phyloP scores from a whole-genome alignment of 92 coral and sea anemone genomes.

The Montipora capitata region DNA sequence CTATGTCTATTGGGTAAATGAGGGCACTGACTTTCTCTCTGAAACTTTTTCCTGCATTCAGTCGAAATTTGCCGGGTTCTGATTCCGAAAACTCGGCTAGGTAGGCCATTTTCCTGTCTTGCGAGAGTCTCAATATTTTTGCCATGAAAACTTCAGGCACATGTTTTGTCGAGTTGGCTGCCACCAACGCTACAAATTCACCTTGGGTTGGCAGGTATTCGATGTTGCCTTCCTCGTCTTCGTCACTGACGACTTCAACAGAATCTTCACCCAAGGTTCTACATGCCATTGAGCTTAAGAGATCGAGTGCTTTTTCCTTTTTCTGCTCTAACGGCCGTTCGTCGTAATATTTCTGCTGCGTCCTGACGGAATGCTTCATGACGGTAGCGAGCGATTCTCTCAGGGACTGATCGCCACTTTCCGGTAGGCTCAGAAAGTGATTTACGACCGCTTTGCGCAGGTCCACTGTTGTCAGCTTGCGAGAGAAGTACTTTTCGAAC shows the following conservation, averaged over 20 bases:
- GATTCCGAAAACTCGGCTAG: conserved; percentile 23
- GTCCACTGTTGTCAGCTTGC: no score
- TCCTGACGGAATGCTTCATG: not conserved
- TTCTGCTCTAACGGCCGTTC: not conserved
- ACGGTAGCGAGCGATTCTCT: not conserved
- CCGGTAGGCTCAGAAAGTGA: no score
- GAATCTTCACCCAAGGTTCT: not conserved
- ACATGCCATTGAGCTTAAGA: not conserved
- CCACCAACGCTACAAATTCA: no score
- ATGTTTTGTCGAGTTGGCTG: conserved; percentile 1
- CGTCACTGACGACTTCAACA: no score
- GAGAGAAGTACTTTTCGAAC: no score
- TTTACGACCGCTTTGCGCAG: no score
- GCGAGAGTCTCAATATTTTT: conserved; percentile 3
- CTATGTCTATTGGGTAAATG: conserved; percentile 5
- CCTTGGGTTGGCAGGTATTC: no score
- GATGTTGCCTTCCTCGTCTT: no score
- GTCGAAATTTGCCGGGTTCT: conserved; percentile 15
- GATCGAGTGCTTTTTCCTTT: not conserved
- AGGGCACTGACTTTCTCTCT: not conserved
- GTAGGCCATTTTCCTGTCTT: conserved; percentile 17
- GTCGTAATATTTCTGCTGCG: not conserved
- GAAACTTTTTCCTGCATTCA: conserved; percentile 20
- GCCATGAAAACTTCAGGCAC: conserved; percentile 10
- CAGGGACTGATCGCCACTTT: no score